Conservation (phyloP, 2,113 vertebrate species). For the Tricholaema leucomelas region DNA sequence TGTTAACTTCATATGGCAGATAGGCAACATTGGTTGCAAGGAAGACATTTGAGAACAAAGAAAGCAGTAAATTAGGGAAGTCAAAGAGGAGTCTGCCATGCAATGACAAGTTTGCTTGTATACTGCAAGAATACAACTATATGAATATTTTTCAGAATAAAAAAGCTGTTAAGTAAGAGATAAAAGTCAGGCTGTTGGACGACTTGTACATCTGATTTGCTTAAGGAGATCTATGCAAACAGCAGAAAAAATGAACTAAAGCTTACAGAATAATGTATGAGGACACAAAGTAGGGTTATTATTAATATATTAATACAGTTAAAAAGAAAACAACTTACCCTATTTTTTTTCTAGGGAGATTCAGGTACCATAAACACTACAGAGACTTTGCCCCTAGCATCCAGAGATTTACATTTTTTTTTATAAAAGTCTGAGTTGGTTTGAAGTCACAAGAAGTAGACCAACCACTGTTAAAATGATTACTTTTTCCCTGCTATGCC, state of each 20-base stretch:
- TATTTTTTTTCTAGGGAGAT: not conserved
- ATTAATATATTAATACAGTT: not conserved
- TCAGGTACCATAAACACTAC: conserved; percentile 34
- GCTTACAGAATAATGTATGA: conserved; percentile 4
- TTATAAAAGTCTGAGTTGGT: conserved; percentile 45
- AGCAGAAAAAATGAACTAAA: not conserved
- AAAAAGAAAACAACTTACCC: conserved; percentile 52
- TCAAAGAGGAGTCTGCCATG: not conserved
- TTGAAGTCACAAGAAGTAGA: conserved; percentile 55
- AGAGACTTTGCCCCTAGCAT: conserved; percentile 34
- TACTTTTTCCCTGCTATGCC: conserved; percentile 28
- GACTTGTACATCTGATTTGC: not conserved
- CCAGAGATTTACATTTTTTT: conserved; percentile 30
- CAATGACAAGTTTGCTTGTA: not conserved
- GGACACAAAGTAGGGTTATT: not conserved
- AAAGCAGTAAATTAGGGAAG: not conserved
- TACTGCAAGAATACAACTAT: not conserved
- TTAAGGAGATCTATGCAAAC: not conserved
- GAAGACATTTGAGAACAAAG: not conserved
- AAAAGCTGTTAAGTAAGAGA: not conserved
- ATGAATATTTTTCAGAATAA: not conserved
- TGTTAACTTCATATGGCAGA: not conserved
- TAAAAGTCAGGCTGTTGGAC: not conserved
- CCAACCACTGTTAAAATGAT: conserved; percentile 62
- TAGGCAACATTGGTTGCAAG: not conserved